Evolutionary conservation across 2,797 vertebrate species (phyloP), one percentile per base, ranked within the genome.

Genomic region (Artibeus lituratus): DNA sequence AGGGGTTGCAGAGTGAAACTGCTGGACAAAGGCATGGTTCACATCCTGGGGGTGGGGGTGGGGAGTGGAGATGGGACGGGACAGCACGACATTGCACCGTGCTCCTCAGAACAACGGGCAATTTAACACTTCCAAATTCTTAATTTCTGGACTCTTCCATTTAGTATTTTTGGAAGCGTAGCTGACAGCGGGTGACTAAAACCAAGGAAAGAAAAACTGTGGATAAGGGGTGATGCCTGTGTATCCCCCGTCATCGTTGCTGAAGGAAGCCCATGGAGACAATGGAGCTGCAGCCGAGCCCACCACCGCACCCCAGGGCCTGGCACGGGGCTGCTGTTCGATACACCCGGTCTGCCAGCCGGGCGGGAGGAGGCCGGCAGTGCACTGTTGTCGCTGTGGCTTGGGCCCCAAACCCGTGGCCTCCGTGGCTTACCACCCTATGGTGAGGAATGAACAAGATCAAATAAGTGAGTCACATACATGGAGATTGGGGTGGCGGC

Each of bases 331-430:
- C 24, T 29, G 35, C 72, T 35, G 29, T 62, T 67, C 49, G 2
- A 3, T 6, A 32, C 10, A 7, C 59, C 57, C 55, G 39, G 44
- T 22, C 51, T 3, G 0, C 78, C 10, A 21, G 47, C 53, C 35
- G 1, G 32, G 70, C n/a, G 44, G 70, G 44, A 32, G 2, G 37
- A 77, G n/a, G 32, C 35, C 10, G 35, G 44, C 12, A 7, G 8
- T 10, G 12, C 7, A 0, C 21, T 29, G 14, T 1, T 1, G 8
- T 5, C 21, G 35, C 42, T 29, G 5, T 0, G 6, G 18, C 59
- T 47, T 87, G 42, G 55, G 53, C 24, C 35, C 73, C 49, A 53
- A 21, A 77, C 22, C 29, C 21, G 7, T 5, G 5, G 12, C 7
- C 76, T 72, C 70, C 12, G 32, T 32, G n/a, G 42, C 80, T 59